phyloP scores from a whole-genome alignment of 2,113 vertebrate genomes.

The Andinoacara biseriatus region DNA sequence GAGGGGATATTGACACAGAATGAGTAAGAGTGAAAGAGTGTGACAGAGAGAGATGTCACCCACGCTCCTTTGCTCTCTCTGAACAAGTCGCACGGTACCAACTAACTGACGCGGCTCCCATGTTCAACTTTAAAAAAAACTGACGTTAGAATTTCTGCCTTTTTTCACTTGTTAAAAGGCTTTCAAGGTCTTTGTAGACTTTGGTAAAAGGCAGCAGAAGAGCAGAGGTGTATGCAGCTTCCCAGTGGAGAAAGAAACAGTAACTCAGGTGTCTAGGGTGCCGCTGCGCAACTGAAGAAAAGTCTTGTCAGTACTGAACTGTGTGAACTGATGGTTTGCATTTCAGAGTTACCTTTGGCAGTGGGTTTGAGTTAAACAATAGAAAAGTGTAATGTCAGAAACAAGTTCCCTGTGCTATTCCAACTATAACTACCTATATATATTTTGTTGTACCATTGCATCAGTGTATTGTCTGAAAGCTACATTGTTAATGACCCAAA shows the following conservation, averaged over 20 bases:
- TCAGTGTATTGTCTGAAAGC: background rate
- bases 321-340: constrained; percentile 52
- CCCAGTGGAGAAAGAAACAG: constrained; percentile 51
- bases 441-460: background rate
- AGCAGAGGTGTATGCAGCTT: constrained; percentile 62
- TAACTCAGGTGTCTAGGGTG: constrained; percentile 47
- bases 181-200: constrained; percentile 78
- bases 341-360: constrained; percentile 28
- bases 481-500: background rate
- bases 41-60: constrained; percentile 69
- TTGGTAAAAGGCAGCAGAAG: constrained; percentile 67
- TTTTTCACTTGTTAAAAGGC: constrained; percentile 75
- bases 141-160: constrained; percentile 46
- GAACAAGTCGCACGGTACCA: constrained; percentile 57
- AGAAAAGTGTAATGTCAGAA: background rate
- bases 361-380: constrained; percentile 26
- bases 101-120: constrained; percentile 66
- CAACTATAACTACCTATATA: background rate
- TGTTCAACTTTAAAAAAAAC: constrained; percentile 52
- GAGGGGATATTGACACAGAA: constrained; percentile 58
- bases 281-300: constrained; percentile 38
- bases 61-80: constrained; percentile 68
- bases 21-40: constrained; percentile 65
- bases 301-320: constrained; percentile 53
- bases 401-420: constrained; percentile 18